Conservation (phyloP, 2,888 invertebrate genomes). For the Caenorhabditis sp. region DNA sequence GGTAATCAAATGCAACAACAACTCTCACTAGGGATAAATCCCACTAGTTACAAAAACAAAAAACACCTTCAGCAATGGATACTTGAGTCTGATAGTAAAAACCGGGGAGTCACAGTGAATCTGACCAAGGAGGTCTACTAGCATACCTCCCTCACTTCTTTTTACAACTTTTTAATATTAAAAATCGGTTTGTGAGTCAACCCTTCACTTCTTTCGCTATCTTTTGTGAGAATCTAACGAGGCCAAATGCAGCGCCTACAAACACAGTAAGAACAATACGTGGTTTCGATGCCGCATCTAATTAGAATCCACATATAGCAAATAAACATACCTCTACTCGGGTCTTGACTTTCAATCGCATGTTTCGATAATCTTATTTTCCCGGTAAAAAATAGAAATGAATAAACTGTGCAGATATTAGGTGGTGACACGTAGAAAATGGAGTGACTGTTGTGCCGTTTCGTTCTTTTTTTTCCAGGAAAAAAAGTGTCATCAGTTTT, state of each 20-base stretch:
- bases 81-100: too few species aligned
- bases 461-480: conserved; percentile 43
- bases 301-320: not conserved
- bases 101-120: too few species aligned
- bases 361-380: conserved; percentile 6
- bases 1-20: not conserved
- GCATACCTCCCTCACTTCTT: not conserved
- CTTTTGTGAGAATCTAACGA: conserved; percentile 55
- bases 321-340: conserved; percentile 57
- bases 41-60: too few species aligned
- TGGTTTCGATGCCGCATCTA: conserved; percentile 34
- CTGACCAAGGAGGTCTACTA: not conserved
- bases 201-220: conserved; percentile 20
- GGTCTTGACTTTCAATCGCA: conserved; percentile 62
- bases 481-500: conserved; percentile 63
- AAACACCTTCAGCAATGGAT: too few species aligned
- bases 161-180: conserved; percentile 21
- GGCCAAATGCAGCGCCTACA: conserved; percentile 37
- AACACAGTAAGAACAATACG: conserved; percentile 45
- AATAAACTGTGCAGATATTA: not conserved
- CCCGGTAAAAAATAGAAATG: not conserved
- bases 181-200: conserved; percentile 41
- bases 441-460: conserved; percentile 42
- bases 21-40: too few species aligned
- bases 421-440: conserved; percentile 34